Conservation (phyloP, 1,140 invertebrate species). For the Zaprionus capensis region DNA sequence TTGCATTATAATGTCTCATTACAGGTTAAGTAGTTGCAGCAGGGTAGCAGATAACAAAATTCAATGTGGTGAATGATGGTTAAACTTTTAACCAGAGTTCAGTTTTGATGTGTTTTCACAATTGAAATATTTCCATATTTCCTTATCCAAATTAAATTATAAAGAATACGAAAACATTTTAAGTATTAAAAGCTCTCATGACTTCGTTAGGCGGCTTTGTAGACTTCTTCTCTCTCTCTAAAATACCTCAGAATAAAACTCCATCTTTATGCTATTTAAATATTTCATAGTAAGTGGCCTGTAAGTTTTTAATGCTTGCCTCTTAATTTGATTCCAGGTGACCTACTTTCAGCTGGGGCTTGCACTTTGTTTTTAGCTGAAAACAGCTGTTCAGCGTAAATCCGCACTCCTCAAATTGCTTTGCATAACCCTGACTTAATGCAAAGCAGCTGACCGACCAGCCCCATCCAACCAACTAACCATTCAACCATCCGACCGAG, state of each 20-base stretch:
- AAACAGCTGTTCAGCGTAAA: constrained; percentile 50
- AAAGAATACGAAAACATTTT: background rate
- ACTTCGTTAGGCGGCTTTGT: background rate
- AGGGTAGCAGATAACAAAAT: background rate
- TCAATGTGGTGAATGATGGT: background rate
- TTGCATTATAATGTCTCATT: constrained; percentile 19
- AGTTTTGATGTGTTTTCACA: background rate
- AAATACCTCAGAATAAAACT: background rate
- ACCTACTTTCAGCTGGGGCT: constrained; percentile 35
- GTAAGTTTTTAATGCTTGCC: constrained; percentile 31
- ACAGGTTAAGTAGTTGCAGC: constrained; percentile 7
- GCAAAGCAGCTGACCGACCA: constrained; percentile 69
- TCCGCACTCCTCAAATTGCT: constrained; percentile 28
- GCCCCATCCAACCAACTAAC: constrained; percentile 23
- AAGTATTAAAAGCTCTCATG: background rate
- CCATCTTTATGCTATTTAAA: constrained; percentile 10
- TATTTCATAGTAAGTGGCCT: constrained; percentile 15
- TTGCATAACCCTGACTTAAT: constrained; percentile 59
- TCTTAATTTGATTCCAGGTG: constrained; percentile 41
- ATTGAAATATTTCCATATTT: background rate
- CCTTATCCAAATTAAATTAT: background rate
- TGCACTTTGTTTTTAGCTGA: constrained; percentile 25
- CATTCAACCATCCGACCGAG: constrained; percentile 15
- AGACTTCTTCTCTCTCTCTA: background rate
- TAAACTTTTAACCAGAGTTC: background rate